Evolutionary conservation across 2,888 invertebrate species (phyloP).

Genomic region (Priocnemis perturbator): DNA sequence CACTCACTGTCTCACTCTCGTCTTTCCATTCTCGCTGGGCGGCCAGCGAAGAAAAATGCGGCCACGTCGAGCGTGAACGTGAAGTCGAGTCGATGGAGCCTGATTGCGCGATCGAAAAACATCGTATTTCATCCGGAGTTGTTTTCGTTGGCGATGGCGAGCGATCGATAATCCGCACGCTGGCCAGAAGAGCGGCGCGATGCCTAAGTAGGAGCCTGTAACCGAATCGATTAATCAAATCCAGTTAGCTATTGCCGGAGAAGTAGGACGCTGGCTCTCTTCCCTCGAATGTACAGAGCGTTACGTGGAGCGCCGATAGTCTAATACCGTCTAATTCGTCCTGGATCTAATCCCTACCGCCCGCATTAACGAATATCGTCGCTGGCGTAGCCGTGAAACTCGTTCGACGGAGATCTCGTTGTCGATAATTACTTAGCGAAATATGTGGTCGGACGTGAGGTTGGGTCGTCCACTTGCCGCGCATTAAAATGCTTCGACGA

Average conservation of each 20-base stretch:
- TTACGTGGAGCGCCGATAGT: conserved; percentile 24
- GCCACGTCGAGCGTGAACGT: neutral
- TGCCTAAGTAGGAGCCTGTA: conserved; percentile 45
- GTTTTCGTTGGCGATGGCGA: conserved; percentile 34
- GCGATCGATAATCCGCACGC: conserved; percentile 41
- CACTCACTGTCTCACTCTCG: too few species aligned
- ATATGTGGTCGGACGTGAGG: too few species aligned
- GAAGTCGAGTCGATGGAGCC: neutral
- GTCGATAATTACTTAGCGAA: too few species aligned
- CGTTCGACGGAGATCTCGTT: too few species aligned
- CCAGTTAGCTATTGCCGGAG: conserved; percentile 54
- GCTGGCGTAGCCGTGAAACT: neutral
- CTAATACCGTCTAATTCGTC: conserved; percentile 47
- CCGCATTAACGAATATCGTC: conserved; percentile 40
- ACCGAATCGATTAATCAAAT: conserved; percentile 62
- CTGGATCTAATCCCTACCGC: conserved; percentile 50
- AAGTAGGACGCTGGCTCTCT: conserved; percentile 32
- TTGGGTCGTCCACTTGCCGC: too few species aligned
- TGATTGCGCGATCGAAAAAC: conserved; percentile 13
- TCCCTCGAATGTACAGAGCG: conserved; percentile 18
- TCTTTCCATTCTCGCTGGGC: too few species aligned
- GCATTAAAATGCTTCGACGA: too few species aligned
- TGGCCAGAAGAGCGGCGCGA: conserved; percentile 31
- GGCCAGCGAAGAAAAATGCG: too few species aligned
- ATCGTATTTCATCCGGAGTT: conserved; percentile 27